phyloP scores from a whole-genome alignment of 1,140 invertebrate genomes.

The Drosophila neocordata region DNA sequence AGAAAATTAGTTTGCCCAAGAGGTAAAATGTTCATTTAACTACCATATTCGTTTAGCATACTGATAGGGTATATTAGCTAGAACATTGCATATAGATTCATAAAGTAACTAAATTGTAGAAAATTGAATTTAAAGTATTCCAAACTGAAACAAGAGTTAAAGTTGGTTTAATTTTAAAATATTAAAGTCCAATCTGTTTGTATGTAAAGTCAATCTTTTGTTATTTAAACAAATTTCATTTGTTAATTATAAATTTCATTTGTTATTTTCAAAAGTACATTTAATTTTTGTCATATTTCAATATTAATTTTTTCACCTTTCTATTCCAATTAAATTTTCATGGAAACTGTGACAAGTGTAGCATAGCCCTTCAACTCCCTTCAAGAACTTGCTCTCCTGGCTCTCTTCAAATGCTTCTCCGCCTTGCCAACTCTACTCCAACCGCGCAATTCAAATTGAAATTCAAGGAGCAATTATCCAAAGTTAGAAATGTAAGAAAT shows the following conservation, averaged over 20 bases:
- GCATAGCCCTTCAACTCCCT: constrained; percentile 23
- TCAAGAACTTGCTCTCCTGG: not conserved
- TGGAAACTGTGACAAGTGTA: constrained; percentile 41
- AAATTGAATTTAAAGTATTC: too few relatives aligned
- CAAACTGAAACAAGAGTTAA: too few relatives aligned
- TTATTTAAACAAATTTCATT: too few relatives aligned
- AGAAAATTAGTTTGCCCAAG: constrained; percentile 73
- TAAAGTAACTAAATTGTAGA: too few relatives aligned
- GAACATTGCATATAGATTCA: not conserved
- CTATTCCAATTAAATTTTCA: constrained; percentile 47
- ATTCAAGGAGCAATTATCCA: constrained; percentile 79
- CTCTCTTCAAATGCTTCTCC: constrained; percentile 27
- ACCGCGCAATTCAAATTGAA: constrained; percentile 67
- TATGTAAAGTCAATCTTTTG: too few relatives aligned
- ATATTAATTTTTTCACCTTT: not conserved
- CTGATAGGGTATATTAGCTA: not conserved
- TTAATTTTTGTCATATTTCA: not conserved
- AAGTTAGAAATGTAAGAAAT: constrained; percentile 53
- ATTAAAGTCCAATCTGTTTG: too few relatives aligned
- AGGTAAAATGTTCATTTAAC: constrained; percentile 68
- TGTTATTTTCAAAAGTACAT: too few relatives aligned
- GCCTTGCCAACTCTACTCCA: constrained; percentile 24
- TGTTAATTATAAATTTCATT: too few relatives aligned
- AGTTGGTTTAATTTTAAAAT: too few relatives aligned
- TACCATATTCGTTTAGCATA: constrained; percentile 29